Evolutionary conservation across 2,797 vertebrate genomes (phyloP), one percentile per base, ranked within the genome.

Genomic region (Bovichtus diacanthus): DNA sequence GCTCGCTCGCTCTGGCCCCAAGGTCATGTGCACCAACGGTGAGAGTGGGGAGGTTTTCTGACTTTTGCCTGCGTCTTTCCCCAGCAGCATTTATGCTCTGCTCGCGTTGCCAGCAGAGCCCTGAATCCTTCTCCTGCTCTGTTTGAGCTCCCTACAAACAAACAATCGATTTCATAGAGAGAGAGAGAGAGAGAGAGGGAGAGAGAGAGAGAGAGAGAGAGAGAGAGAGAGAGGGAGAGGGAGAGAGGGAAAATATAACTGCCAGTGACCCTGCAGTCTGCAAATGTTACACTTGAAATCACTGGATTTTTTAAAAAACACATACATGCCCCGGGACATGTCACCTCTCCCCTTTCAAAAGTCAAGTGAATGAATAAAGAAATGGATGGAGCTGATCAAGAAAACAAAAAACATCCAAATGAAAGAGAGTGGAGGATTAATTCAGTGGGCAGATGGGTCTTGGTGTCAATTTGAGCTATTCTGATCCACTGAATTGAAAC

Each of bases 401-500:
- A 94, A 94, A 91, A 93, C 85, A 93, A 90, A 91, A 92, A 92
- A 86, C 34, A 25, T 74, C 83, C 87, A 92, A 93, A 93, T 94
- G 88, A 91, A 92, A 94, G 88, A 90, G 90, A 93, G 92, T 92
- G 90, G 81, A 92, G 87, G 93, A 94, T 91, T 94, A 92, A 94
- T 94, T 92, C 92, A 88, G 90, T 93, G 92, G 94, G 93, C 93
- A 93, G 90, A 93, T 89, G 90, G 94, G 94, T 95, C 94, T 90
- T 86, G 90, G 92, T 95, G 93, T 95, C 94, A 95, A 95, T 95
- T 95, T 95, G 86, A 94, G 90, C 88, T 91, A 89, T 94, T 95
- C 91, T 94, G 92, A 94, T 95, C 93, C 91, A 75, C 77, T 83
- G 91, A 93, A 93, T 94, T 92, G 90, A 94, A 92, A 93, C 90